Conservation (phyloP, 2,888 invertebrate species). For the Masnerella sp. region DNA sequence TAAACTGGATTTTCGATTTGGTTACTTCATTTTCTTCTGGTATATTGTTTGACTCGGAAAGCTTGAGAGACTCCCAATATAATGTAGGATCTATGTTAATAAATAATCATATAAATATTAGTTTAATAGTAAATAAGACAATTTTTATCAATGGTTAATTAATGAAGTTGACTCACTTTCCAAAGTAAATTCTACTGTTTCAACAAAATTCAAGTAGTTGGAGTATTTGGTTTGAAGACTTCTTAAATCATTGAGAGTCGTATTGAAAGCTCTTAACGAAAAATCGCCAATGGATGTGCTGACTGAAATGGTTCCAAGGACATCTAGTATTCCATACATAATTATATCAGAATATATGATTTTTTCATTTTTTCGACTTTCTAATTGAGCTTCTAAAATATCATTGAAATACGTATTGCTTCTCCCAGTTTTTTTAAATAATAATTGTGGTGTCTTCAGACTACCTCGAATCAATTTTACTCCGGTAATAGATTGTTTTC, state of each 20-base stretch:
- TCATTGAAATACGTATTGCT: slow-evolving; percentile 66
- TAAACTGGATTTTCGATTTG: neutral
- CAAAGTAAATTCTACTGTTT: neutral
- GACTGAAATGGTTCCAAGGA: slow-evolving; percentile 66
- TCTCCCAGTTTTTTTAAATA: slow-evolving; percentile 62
- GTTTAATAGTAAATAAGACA: no score
- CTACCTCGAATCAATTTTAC: slow-evolving; percentile 69
- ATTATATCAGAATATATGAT: slow-evolving; percentile 61
- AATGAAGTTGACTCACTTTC: no score
- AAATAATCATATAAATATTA: no score
- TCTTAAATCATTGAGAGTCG: neutral
- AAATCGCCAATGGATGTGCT: slow-evolving; percentile 60
- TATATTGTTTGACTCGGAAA: slow-evolving; percentile 1
- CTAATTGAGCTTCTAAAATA: slow-evolving; percentile 62
- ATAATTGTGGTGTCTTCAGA: slow-evolving; percentile 60
- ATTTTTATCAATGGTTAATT: no score
- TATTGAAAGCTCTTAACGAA: slow-evolving; percentile 51
- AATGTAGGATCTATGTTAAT: no score
- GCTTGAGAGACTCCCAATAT: slow-evolving; percentile 47
- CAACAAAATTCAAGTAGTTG: neutral
- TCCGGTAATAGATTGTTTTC: slow-evolving; percentile 76
- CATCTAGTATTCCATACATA: slow-evolving; percentile 60
- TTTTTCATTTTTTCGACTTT: slow-evolving; percentile 61
- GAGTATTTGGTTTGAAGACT: neutral
- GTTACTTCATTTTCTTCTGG: no score